Evolutionary conservation across 1,140 invertebrate genomes (phyloP).

Genomic region (Steinernema feltiae): DNA sequence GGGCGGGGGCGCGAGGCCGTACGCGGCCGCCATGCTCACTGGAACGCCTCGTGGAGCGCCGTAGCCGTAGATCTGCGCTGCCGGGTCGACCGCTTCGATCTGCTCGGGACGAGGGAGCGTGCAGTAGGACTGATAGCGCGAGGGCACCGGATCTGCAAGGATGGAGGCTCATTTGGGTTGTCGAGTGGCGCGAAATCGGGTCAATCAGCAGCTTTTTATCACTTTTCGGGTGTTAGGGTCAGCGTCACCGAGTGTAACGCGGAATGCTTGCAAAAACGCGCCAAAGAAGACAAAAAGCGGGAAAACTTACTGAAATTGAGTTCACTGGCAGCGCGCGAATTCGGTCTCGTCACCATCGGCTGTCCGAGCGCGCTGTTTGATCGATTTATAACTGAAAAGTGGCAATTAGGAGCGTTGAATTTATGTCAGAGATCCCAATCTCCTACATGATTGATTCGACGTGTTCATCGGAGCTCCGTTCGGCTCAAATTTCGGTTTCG

Average conservation of each 20-base stretch:
- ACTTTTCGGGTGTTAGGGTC: no score
- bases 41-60: not conserved
- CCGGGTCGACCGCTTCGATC: not conserved
- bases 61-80: constrained; percentile 6
- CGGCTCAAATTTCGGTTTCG: not conserved
- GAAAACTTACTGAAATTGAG: constrained; percentile 5
- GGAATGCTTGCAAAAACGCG: no score
- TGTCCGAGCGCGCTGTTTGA: constrained; percentile 9
- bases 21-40: not conserved
- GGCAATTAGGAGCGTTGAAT: not conserved
- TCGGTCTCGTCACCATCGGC: not conserved
- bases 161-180: not conserved
- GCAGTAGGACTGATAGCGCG: constrained; percentile 3
- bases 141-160: not conserved
- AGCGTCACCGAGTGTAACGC: no score
- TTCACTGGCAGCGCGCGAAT: constrained; percentile 2
- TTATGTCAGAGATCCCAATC: constrained; percentile 1
- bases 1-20: not conserved
- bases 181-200: no score
- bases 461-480: not conserved
- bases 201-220: no score
- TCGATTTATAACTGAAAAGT: not conserved
- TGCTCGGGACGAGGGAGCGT: not conserved
- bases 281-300: no score
- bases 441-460: not conserved